Base-by-base conservation (phyloP, 64 coral and sea anemone species). In the Astreopora myriophthalma region DNA sequence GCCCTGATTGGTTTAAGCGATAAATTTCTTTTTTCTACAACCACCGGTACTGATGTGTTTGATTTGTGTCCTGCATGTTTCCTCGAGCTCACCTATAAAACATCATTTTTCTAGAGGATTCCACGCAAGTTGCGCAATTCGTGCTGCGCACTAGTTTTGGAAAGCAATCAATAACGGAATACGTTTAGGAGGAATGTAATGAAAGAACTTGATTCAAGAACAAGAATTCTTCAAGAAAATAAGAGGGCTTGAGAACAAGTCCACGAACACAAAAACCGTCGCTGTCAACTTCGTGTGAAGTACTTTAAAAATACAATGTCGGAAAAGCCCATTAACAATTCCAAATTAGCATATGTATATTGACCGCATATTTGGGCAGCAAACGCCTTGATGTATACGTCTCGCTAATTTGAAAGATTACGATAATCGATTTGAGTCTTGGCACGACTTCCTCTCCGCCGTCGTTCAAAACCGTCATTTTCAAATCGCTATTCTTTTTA, bases 301-400 rank as follows among this genome's bases (percentile, higher is more conserved):
- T 63, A 6, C 49, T 16, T 83, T 14, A 1, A n/a, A 36, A 65
- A 39, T 39, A 37, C 35, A 83, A 83, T 83, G 30, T 19, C 20
- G 24, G 22, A 64, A 25, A 11, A 83, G 8, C 12, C 39, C 14
- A 3, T 55, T 32, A 19, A 79, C 11, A 9, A 34, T 39, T 34
- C 1, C 6, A 25, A 22, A 83, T 83, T 83, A 37, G 55, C 79
- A 83, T 64, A 83, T 65, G 22, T 32, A 38, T 83, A 34, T 83
- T 37, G 34, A 58, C 52, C 20, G 48, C 17, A 25, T 36, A 22
- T 65, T 22, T 64, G 20, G 31, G 57, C 32, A 8, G 29, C 23
- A 37, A 14, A 39, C 32, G 38, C 28, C 20, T 37, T 10, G 52
- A 8, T 63, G 37, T 37, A 24, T 63, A 25, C 22, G 20, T 7